A percentile compares a stretch with the other conserved stretches of the same genome.
Evolutionary conservation across 2,888 invertebrate genomes (phyloP).

Genomic region (Torymus auratus): DNA sequence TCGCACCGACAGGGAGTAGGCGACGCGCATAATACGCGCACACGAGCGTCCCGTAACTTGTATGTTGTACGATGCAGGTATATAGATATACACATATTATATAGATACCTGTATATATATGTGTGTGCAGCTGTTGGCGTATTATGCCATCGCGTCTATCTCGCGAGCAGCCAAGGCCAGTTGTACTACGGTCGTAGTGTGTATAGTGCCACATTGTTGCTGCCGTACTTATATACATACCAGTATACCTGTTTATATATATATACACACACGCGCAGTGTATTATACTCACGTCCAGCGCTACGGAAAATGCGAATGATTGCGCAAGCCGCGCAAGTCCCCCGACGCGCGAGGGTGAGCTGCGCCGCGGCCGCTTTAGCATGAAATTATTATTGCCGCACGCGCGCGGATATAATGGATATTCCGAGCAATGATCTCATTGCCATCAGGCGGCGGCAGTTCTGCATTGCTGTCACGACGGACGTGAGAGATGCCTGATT

Average conservation of each 20-base stretch:
- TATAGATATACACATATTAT: too few relatives aligned
- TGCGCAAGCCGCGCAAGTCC: constrained; percentile 69
- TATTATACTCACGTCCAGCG: not conserved
- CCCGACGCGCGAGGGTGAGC: constrained; percentile 67
- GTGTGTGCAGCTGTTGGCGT: constrained; percentile 61
- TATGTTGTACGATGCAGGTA: constrained; percentile 62
- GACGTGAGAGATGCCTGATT: not conserved
- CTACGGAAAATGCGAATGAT: constrained; percentile 73
- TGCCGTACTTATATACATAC: constrained; percentile 63
- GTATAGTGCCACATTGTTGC: not conserved
- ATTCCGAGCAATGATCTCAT: constrained; percentile 76
- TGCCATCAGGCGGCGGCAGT: constrained; percentile 61
- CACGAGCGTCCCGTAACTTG: constrained; percentile 56
- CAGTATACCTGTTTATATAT: not conserved
- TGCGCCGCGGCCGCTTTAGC: constrained; percentile 66
- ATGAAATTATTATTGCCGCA: constrained; percentile 73
- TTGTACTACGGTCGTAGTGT: constrained; percentile 66
- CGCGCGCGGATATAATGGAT: constrained; percentile 60
- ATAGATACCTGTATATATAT: too few relatives aligned
- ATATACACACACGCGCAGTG: not conserved
- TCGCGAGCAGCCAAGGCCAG: constrained; percentile 72
- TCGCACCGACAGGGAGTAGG: constrained; percentile 54
- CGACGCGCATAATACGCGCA: constrained; percentile 47
- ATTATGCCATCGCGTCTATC: constrained; percentile 74
- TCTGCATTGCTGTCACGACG: not conserved